phyloP scores from a whole-genome alignment of 1,140 invertebrate genomes.

The Dendroctonus ponderosae region DNA sequence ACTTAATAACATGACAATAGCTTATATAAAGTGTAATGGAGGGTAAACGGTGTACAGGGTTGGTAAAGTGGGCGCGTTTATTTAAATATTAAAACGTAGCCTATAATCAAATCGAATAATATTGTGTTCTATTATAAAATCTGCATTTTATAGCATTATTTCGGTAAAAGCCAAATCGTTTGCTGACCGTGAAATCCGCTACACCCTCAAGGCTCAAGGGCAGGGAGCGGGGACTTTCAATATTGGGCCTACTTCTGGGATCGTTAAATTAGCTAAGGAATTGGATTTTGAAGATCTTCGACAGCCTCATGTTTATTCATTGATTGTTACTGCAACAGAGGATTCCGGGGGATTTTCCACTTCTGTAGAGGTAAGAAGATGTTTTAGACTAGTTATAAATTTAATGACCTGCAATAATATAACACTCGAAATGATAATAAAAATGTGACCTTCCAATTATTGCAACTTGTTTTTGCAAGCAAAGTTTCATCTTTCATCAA shows the following conservation, averaged over 20 bases:
- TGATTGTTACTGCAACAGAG: slow-evolving; percentile 91
- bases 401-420: no score
- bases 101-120: no score
- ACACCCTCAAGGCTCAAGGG: slow-evolving; percentile 89
- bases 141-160: slow-evolving; percentile 76
- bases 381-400: no score
- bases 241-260: slow-evolving; percentile 89
- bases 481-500: no score
- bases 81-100: no score
- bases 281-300: slow-evolving; percentile 91
- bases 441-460: no score
- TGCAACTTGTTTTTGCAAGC: no score
- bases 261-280: slow-evolving; percentile 92
- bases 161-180: slow-evolving; percentile 96
- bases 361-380: slow-evolving; percentile 77
- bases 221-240: slow-evolving; percentile 94
- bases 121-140: background rate
- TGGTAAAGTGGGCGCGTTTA: no score
- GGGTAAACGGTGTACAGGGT: no score
- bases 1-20: no score
- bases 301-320: slow-evolving; percentile 88
- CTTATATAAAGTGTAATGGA: no score
- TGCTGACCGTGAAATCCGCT: slow-evolving; percentile 90
- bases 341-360: slow-evolving; percentile 95
- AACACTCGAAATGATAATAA: no score